Evolutionary conservation across 2,797 vertebrate species (phyloP), one percentile per base, ranked within the genome.

Genomic region (Lycodopsis pacificus): DNA sequence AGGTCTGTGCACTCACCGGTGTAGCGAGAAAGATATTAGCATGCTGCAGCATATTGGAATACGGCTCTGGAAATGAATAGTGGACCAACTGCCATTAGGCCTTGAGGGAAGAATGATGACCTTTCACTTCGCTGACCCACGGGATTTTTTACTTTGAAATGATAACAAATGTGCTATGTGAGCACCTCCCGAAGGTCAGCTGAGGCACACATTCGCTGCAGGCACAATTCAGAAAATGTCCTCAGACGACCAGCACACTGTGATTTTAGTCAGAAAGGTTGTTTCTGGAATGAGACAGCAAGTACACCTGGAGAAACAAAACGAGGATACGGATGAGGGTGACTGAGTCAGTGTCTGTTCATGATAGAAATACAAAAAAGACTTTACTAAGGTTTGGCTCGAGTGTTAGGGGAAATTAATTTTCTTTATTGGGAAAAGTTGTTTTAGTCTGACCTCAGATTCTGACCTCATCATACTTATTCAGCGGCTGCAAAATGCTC

Each of bases 161-260:
- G 82, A 53, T 65, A 80, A 66, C 59, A 61, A 57, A 80, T 67
- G 4, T 86, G 88, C 89, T 40, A 30, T 65, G 61, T 66, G 78
- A 69, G 86, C 82, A 72, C 51, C 62, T 85, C 61, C 11, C 10
- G 79, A 91, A 93, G 85, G 91, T 91, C 90, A 90, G 65, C 71
- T 63, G 65, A 82, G 77, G 74, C 81, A 66, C 58, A 82, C 44
- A 73, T 40, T 59, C 0, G 53, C 77, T 48, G 27, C 62, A 58
- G 78, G 87, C 87, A 48, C 78, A 77, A 77, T 63, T 85, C 58
- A 9, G 25, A 38, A 81, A 70, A 81, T 63, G 54, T 77, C 76
- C 83, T 80, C 49, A 42, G 84, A 84, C 64, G n/a, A 54, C 75
- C 12, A 30, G 61, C 61, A 53, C 5, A 46, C 34, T 51, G 36